These are phyloP conservation scores for Typhlichthys subterraneus DNA, from an alignment of 2,797 vertebrate species.

Conservation along the genomic window DNA sequence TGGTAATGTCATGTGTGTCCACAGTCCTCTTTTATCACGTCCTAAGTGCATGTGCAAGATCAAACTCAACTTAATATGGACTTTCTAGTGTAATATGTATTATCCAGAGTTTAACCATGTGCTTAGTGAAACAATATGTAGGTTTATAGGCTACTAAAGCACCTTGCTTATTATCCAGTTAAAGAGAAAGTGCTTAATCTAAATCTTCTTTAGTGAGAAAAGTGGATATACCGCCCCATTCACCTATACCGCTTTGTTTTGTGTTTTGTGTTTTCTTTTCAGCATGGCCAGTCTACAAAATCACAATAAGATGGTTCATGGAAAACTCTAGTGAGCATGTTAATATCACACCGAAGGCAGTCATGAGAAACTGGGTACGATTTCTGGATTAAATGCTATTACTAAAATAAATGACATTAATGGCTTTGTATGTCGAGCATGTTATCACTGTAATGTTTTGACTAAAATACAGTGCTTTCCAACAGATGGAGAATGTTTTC, in stretches of 20 bases:
- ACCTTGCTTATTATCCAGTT: too few relatives aligned
- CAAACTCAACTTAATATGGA: too few relatives aligned
- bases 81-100: too few relatives aligned
- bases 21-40: background rate
- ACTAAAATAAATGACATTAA: background rate
- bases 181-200: too few relatives aligned
- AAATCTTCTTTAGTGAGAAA: too few relatives aligned
- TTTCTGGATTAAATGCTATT: background rate
- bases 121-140: too few relatives aligned
- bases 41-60: background rate
- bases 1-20: conserved; percentile 51
- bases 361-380: conserved; percentile 72
- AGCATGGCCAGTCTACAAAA: conserved; percentile 72
- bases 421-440: background rate
- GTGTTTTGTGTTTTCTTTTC: conserved; percentile 23
- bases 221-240: background rate
- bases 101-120: too few relatives aligned
- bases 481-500: conserved; percentile 65
- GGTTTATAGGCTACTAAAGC: too few relatives aligned
- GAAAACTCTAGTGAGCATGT: background rate
- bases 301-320: conserved; percentile 50
- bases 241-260: background rate
- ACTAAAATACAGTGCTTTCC: conserved; percentile 22
- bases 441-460: background rate
- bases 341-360: conserved; percentile 31